Conservation (phyloP, 1,140 invertebrate genomes). For the Dryas iulia region DNA sequence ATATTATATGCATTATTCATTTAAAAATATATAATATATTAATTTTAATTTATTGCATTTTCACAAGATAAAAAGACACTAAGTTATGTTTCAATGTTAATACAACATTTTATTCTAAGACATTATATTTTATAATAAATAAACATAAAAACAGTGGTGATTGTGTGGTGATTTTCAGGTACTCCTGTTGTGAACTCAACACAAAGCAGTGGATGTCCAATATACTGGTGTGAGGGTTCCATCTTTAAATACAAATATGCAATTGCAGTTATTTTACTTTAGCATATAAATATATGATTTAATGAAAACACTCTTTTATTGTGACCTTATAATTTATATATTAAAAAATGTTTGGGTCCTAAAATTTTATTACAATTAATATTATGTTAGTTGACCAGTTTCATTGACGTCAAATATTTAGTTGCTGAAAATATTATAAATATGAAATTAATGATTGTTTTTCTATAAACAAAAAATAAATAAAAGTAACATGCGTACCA, state of each 20-base stretch:
- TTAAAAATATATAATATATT: neutral
- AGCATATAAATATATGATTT: slow-evolving; percentile 5
- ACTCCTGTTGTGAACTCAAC: neutral
- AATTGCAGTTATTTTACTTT: slow-evolving; percentile 7
- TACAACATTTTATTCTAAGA: neutral
- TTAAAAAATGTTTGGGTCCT: neutral
- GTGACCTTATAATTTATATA: neutral
- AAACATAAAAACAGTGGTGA: neutral
- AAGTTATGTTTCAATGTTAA: neutral
- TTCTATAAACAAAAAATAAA: neutral
- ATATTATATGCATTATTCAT: neutral
- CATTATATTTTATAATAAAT: neutral
- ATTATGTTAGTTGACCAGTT: neutral
- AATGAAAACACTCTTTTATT: slow-evolving; percentile 11
- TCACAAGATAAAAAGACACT: neutral
- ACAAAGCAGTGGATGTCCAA: neutral
- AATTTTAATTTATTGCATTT: neutral
- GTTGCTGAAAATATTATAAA: neutral
- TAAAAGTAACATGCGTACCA: neutral
- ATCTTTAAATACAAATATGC: slow-evolving; percentile 16
- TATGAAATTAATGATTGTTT: neutral
- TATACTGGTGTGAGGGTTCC: neutral
- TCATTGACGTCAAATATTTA: neutral
- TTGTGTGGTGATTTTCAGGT: neutral
- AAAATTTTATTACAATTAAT: neutral